Evolutionary conservation across 1,140 invertebrate species (phyloP).

Genomic region (Drosophila asahinai): DNA sequence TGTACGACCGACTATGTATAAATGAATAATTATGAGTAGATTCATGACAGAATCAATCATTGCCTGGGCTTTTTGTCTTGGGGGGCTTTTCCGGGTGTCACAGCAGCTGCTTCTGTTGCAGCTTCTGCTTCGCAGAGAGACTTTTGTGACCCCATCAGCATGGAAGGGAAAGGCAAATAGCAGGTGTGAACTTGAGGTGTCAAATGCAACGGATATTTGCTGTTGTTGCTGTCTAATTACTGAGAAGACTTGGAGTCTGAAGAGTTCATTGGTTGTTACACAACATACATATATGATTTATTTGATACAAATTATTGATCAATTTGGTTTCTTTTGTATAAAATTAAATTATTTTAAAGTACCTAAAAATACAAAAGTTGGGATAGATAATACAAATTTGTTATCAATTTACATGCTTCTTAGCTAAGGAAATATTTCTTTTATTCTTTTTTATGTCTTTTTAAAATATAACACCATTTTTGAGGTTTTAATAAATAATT

Average conservation of each 20-base stretch:
- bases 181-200: constrained; percentile 68
- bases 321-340: no score
- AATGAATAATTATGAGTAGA: constrained; percentile 51
- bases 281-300: no score
- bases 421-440: no score
- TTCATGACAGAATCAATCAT: constrained; percentile 36
- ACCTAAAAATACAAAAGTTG: no score
- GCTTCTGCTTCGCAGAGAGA: not conserved
- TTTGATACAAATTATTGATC: not conserved
- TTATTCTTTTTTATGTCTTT: no score
- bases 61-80: constrained; percentile 12
- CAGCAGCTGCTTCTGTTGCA: not conserved
- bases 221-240: not conserved
- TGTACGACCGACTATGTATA: constrained; percentile 24
- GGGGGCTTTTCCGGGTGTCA: constrained; percentile 15
- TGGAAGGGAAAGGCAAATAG: constrained; percentile 38
- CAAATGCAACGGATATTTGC: constrained; percentile 20
- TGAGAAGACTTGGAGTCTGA: not conserved
- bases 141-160: constrained; percentile 18
- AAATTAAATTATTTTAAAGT: no score
- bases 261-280: not conserved
- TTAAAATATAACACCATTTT: no score
- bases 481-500: no score
- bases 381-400: no score
- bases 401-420: no score